Percentiles rank a stretch among this genome's conserved stretches.
phyloP scores from a whole-genome alignment of 2,888 invertebrate genomes.

The Heteromyza rotundicornis region DNA sequence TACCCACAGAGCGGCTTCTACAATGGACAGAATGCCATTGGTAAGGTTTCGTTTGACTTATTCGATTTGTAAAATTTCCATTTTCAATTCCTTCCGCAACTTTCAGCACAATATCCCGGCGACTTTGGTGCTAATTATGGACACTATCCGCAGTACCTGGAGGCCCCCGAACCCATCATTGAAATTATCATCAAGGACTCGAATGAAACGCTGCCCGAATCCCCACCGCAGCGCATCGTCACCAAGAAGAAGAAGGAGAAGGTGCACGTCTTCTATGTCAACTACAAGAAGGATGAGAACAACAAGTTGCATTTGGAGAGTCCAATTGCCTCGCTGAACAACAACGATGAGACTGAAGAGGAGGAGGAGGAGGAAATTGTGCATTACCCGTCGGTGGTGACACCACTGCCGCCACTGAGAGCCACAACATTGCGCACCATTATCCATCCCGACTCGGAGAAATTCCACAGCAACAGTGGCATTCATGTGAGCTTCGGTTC shows the following conservation, averaged over 20 bases:
- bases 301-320: conserved; percentile 80
- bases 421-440: conserved; percentile 83
- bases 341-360: conserved; percentile 69
- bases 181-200: conserved; percentile 92
- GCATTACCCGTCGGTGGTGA: conserved; percentile 64
- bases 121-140: conserved; percentile 48
- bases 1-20: conserved; percentile 50
- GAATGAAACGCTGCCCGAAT: conserved; percentile 78
- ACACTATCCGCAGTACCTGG: conserved; percentile 67
- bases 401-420: conserved; percentile 67
- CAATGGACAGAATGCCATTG: conserved; percentile 53
- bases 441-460: conserved; percentile 85
- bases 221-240: conserved; percentile 62
- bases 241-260: conserved; percentile 70
- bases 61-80: not conserved
- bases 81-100: too few relatives aligned
- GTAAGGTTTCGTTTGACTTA: conserved; percentile 29
- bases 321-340: conserved; percentile 78
- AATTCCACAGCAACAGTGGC: conserved; percentile 80
- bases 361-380: conserved; percentile 61
- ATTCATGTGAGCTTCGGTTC: conserved; percentile 84
- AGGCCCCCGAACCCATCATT: conserved; percentile 87
- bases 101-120: conserved; percentile 48
- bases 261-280: conserved; percentile 89
- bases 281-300: conserved; percentile 84